Evolutionary conservation across 2,113 vertebrate genomes (phyloP), one percentile per base, ranked within the genome.

Genomic region (Hystrix cristata): DNA sequence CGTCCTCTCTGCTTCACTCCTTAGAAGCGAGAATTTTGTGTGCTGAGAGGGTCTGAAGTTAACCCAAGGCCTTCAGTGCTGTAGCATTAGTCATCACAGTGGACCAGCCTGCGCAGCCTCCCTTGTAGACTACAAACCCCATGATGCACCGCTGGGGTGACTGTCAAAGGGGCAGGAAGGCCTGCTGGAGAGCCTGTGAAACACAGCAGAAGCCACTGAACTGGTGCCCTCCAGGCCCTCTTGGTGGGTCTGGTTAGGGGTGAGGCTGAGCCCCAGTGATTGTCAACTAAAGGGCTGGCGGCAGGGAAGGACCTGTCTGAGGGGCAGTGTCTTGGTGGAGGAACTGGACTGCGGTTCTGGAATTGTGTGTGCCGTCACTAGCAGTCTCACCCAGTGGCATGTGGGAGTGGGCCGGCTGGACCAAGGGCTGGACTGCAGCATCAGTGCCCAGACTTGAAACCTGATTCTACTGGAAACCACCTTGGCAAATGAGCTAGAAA

Each of bases 331-430:
- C 38, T 16, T 60, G 10, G 87, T 98, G 98, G 98, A 89, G 98
- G 98, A 98, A 97, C 99, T 99, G 98, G 98, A 96, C 97, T 97
- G 98, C 93, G 97, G 98, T 96, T 99, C 97, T 98, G 98, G 85
- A 98, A 98, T 31, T 98, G 98, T 38, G 98, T 94, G 92, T 57
- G 55, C 99, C 98, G 99, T 98, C 99, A 97, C 98, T 99, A 6
- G 98, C 97, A 98, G 97, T 98, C 98, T 99, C 98, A 98, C 98
- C 88, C 99, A 99, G 96, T 98, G 98, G 98, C 99, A 99, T 98
- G 6, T 23, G 25, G n/a, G 38, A 48, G 29, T 57, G 6, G n/a
- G 38, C 1, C 1, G 16, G 25, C 74, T 4, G 21, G 25, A 34
- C 71, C 0, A 10, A 48, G n/a, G 48, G 29, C 60, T 65, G 51